These are phyloP conservation scores for Cossypha polioptera DNA, from an alignment of 2,797 vertebrate genomes.

Conservation along the genomic window DNA sequence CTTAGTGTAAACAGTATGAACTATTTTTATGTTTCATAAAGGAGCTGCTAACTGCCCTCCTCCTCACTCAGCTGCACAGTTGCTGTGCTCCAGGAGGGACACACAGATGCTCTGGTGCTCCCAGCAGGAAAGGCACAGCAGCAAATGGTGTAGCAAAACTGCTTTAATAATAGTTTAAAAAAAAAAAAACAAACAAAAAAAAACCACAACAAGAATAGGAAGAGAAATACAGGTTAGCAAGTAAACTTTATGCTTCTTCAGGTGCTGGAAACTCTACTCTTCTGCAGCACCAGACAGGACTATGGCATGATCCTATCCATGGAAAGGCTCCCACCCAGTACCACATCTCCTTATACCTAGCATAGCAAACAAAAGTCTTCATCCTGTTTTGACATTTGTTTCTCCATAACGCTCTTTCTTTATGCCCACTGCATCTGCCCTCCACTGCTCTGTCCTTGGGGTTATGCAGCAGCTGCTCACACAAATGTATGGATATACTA, in stretches of 20 bases:
- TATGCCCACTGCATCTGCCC: neutral
- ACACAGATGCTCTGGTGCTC: too few species aligned
- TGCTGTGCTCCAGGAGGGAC: neutral
- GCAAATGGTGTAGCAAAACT: neutral
- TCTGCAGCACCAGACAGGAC: accelerated
- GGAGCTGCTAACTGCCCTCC: neutral
- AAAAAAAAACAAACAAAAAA: too few species aligned
- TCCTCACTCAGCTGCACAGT: neutral
- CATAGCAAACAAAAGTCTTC: neutral
- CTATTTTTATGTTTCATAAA: neutral
- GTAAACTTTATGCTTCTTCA: neutral
- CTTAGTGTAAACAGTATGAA: neutral
- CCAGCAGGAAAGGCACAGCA: neutral
- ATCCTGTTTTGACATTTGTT: neutral
- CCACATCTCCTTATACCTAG: neutral
- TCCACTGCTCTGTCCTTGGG: neutral
- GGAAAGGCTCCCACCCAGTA: neutral
- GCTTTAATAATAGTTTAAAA: neutral
- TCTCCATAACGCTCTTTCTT: neutral
- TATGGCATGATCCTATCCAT: accelerated
- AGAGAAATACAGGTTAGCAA: neutral
- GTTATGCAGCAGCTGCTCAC: accelerated
- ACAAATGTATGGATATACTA: accelerated
- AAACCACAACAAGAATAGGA: neutral
- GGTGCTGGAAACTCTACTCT: neutral